phyloP scores from a whole-genome alignment of 1,140 invertebrate species.

The Musca vetustissima region DNA sequence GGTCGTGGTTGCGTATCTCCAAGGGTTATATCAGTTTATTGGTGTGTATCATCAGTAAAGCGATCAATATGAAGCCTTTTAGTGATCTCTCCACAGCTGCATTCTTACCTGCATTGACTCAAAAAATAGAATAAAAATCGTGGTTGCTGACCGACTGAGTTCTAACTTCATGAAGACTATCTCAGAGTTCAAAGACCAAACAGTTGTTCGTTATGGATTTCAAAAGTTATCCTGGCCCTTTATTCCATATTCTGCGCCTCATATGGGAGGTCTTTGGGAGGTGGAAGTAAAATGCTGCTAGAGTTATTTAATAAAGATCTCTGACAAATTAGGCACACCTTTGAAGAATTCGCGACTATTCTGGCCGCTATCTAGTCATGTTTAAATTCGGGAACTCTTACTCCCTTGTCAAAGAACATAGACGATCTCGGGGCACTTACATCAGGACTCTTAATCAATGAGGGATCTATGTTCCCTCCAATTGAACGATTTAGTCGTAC shows the following conservation, averaged over 20 bases:
- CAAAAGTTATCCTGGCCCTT: conserved; percentile 16
- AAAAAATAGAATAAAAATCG: conserved; percentile 35
- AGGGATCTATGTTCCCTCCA: conserved; percentile 25
- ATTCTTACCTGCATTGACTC: conserved; percentile 39
- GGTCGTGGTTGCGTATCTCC: too few species aligned
- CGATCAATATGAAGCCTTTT: conserved; percentile 49
- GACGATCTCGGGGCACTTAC: conserved; percentile 44
- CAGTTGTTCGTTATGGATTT: neutral
- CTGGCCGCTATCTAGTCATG: conserved; percentile 39
- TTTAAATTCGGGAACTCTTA: conserved; percentile 37
- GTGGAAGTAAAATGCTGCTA: conserved; percentile 38
- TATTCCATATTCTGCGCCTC: conserved; percentile 29
- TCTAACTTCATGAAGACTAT: conserved; percentile 1
- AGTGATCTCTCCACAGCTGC: conserved; percentile 39
- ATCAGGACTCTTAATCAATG: conserved; percentile 44
- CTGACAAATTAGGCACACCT: conserved; percentile 20
- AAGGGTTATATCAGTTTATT: conserved; percentile 29
- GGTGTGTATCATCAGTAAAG: conserved; percentile 38
- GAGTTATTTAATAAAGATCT: conserved; percentile 31
- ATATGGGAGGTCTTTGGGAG: conserved; percentile 40
- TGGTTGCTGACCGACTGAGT: conserved; percentile 16
- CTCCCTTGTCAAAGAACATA: conserved; percentile 35
- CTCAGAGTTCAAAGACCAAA: neutral
- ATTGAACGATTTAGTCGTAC: conserved; percentile 1
- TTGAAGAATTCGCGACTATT: conserved; percentile 38